Conservation (phyloP, 2,113 vertebrate genomes). For the Pteronura brasiliensis region DNA sequence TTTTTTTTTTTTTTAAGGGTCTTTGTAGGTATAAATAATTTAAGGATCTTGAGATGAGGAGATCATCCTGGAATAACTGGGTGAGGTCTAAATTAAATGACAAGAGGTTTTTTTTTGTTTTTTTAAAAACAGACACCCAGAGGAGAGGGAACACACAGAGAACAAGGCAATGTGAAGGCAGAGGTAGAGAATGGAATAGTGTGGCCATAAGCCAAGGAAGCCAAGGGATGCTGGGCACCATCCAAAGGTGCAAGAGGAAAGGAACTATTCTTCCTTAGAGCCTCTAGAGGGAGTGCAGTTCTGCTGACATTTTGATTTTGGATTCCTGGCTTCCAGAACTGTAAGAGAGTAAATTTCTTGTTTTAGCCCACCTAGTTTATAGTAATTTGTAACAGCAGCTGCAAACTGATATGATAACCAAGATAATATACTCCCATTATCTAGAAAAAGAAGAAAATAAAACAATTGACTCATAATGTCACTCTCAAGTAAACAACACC, state of each 20-base stretch:
- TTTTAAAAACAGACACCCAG: background rate
- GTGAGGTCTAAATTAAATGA: background rate
- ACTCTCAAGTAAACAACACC: background rate
- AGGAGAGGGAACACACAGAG: background rate
- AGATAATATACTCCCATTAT: background rate
- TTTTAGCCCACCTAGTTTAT: background rate
- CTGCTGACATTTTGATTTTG: background rate
- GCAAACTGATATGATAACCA: background rate
- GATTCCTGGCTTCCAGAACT: background rate
- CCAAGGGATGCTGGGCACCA: background rate
- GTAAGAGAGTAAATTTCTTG: background rate
- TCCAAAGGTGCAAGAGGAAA: background rate
- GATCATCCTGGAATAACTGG: background rate
- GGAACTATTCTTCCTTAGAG: background rate
- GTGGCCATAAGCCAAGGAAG: background rate
- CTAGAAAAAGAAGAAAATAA: background rate
- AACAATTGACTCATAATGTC: background rate
- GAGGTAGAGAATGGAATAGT: background rate
- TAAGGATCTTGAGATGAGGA: background rate
- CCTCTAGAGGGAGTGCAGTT: background rate
- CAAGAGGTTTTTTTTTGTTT: background rate
- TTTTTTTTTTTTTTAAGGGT: background rate
- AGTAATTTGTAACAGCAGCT: background rate
- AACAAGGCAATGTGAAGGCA: background rate
- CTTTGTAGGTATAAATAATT: background rate